phyloP scores from a whole-genome alignment of 2,888 invertebrate species.

The Rhamnusium bicolor region DNA sequence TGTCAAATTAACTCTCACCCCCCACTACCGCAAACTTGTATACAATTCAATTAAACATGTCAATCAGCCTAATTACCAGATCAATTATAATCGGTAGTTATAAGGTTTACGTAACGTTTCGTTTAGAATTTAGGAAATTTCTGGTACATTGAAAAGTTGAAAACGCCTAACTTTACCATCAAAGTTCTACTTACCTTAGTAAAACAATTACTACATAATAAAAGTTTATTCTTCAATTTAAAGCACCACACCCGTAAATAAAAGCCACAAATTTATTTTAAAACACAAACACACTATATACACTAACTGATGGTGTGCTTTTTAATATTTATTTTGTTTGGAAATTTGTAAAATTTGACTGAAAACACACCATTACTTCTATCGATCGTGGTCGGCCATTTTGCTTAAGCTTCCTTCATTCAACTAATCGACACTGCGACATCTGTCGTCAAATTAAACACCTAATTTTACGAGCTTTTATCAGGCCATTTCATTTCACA shows the following conservation, averaged over 20 bases:
- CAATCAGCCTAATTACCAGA: constrained; percentile 62
- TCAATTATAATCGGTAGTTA: constrained; percentile 17
- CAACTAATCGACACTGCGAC: constrained; percentile 42
- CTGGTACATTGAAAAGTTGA: background rate
- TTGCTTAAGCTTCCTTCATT: constrained; percentile 58
- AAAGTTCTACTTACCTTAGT: constrained; percentile 60
- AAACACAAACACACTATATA: constrained; percentile 44
- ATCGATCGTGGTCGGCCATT: constrained; percentile 67
- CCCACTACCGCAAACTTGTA: constrained; percentile 59
- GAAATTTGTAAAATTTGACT: constrained; percentile 56
- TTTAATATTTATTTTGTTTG: constrained; percentile 52
- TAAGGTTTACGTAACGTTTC: constrained; percentile 3
- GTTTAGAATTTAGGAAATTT: background rate
- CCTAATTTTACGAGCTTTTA: constrained; percentile 32
- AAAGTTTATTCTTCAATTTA: constrained; percentile 41
- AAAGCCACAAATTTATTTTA: constrained; percentile 35
- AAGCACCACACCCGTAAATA: constrained; percentile 31
- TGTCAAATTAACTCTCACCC: constrained; percentile 65
- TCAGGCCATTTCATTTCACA: constrained; percentile 24
- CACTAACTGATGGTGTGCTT: constrained; percentile 38
- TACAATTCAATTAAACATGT: constrained; percentile 67
- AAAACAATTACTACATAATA: constrained; percentile 63
- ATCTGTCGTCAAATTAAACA: constrained; percentile 34
- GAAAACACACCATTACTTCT: constrained; percentile 64
- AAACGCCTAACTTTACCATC: constrained; percentile 36